A percentile compares a stretch with the other conserved stretches of the same genome.
phyloP scores from a whole-genome alignment of 2,113 vertebrate species.

The Dipodomys merriami region DNA sequence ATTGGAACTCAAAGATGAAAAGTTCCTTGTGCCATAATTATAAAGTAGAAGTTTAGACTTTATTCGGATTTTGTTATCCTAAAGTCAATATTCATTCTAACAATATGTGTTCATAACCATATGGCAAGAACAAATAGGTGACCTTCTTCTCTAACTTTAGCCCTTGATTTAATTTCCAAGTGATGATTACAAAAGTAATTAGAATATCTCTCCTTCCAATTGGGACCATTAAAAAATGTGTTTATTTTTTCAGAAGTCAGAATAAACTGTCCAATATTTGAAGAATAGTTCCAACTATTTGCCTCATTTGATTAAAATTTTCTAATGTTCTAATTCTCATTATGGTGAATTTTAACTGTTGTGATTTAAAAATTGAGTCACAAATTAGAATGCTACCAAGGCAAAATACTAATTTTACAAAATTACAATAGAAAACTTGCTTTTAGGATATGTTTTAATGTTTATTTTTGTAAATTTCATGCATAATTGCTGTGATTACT shows the following conservation, averaged over 20 bases:
- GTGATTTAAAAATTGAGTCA: background rate
- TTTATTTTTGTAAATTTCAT: background rate
- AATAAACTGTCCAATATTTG: background rate
- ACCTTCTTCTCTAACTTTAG: background rate
- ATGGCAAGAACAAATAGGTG: background rate
- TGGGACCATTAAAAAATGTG: background rate
- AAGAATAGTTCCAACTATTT: background rate
- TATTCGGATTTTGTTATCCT: background rate
- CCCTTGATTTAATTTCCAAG: background rate
- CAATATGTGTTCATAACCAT: background rate
- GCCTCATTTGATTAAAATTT: background rate
- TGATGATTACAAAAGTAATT: slow-evolving; percentile 2
- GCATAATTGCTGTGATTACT: background rate
- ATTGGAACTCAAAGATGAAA: background rate
- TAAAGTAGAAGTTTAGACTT: background rate
- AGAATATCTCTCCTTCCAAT: background rate
- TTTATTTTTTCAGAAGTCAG: background rate
- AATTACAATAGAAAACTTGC: background rate
- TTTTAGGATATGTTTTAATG: background rate
- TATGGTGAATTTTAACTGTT: background rate
- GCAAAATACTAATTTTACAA: background rate
- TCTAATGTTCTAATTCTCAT: background rate
- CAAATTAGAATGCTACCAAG: background rate
- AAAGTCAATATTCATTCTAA: background rate
- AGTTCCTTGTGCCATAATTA: background rate